phyloP scores from a whole-genome alignment of 92 coral and sea anemone genomes.

The Paramuricea clavata region DNA sequence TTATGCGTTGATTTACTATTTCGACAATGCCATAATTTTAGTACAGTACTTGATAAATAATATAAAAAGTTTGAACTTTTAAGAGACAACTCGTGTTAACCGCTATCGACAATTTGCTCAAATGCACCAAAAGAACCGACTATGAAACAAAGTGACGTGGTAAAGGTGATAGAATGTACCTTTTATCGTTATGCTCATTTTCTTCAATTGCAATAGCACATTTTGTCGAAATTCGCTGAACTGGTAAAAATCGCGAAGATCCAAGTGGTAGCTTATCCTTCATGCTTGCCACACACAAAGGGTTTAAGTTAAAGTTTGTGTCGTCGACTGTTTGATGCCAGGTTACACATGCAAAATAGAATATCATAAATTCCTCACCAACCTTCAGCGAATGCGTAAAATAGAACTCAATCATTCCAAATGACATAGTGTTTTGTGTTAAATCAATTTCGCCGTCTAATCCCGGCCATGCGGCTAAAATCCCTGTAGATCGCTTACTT shows the following conservation, averaged over 20 bases:
- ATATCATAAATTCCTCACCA: conserved; percentile 10
- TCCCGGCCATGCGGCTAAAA: conserved; percentile 20
- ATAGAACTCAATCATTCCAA: conserved; percentile 24
- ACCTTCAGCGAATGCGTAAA: not conserved
- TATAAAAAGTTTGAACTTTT: too few species aligned
- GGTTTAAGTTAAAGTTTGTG: conserved; percentile 19
- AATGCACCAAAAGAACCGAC: not conserved
- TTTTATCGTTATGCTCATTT: conserved; percentile 8
- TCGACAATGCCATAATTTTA: too few species aligned
- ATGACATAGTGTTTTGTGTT: not conserved
- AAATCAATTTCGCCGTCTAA: conserved; percentile 8
- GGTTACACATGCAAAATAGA: conserved; percentile 44
- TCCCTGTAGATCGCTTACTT: conserved; percentile 32
- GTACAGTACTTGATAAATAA: too few species aligned
- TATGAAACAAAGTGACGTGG: not conserved
- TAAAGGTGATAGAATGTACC: conserved; percentile 33
- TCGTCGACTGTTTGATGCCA: conserved; percentile 7
- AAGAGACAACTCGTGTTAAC: too few species aligned
- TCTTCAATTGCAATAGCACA: conserved; percentile 31
- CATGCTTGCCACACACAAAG: conserved; percentile 10
- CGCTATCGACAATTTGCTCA: not conserved
- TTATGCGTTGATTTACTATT: too few species aligned
- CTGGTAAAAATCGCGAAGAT: conserved; percentile 22
- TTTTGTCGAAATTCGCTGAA: conserved; percentile 13
- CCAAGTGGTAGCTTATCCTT: conserved; percentile 11